Evolutionary conservation across 2,797 vertebrate species (phyloP).

Genomic region (Sardinella longiceps): DNA sequence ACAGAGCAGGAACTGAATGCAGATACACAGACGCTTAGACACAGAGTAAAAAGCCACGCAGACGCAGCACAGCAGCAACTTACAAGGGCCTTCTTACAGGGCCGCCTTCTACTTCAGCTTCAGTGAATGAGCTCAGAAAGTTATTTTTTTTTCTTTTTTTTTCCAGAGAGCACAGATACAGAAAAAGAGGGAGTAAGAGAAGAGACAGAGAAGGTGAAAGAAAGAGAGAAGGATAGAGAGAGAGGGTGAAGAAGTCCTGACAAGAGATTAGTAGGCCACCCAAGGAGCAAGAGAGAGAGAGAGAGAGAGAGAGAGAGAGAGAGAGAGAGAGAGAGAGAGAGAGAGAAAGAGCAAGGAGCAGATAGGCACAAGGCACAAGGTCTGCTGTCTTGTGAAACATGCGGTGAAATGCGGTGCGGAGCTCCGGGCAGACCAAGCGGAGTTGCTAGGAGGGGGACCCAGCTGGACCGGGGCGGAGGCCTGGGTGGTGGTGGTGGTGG

Average conservation of each 20-base stretch:
- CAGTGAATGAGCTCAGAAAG: not conserved
- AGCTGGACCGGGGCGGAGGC: not conserved
- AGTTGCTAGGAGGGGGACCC: not conserved
- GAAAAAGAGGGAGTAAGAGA: slow-evolving; percentile 25
- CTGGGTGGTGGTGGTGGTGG: not conserved
- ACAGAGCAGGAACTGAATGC: not conserved
- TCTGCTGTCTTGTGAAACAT: not conserved
- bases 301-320: too few relatives aligned
- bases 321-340: not conserved
- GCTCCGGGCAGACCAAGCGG: not conserved
- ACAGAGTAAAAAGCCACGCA: not conserved
- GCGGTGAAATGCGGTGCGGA: not conserved
- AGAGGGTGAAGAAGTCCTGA: not conserved
- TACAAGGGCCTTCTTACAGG: slow-evolving; percentile 8
- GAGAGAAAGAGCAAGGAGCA: not conserved
- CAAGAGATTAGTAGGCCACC: not conserved
- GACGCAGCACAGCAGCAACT: not conserved
- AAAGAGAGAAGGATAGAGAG: not conserved
- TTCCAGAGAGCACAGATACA: not conserved
- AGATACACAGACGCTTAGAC: not conserved
- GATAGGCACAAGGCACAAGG: not conserved
- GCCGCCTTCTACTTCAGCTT: not conserved
- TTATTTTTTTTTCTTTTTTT: not conserved
- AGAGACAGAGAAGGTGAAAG: not conserved
- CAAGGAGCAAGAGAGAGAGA: not conserved